Conservation (phyloP, 2,888 invertebrate genomes). For the Scrobipalpa costella region DNA sequence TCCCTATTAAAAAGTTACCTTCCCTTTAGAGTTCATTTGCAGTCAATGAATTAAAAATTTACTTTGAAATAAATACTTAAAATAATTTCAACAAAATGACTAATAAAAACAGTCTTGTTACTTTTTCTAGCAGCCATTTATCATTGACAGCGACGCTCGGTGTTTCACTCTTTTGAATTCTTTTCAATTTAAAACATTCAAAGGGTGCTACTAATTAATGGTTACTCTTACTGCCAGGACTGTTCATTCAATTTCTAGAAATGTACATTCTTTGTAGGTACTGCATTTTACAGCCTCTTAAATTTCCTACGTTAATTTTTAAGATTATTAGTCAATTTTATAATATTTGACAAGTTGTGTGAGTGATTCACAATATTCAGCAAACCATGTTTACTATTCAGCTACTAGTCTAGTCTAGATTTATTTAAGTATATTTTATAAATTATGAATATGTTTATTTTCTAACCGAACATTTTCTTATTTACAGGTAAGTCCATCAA, state of each 20-base stretch:
- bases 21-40: background rate
- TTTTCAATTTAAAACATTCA: constrained; percentile 42
- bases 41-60: background rate
- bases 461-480: constrained; percentile 33
- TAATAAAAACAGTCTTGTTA: background rate
- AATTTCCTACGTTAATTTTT: background rate
- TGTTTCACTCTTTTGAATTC: constrained; percentile 39
- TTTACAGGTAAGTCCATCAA: constrained; percentile 56
- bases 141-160: constrained; percentile 43
- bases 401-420: too few species aligned
- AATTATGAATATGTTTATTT: too few species aligned
- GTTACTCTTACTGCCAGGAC: constrained; percentile 3
- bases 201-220: constrained; percentile 36
- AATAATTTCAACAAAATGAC: background rate
- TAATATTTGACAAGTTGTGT: too few species aligned
- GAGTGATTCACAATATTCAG: too few species aligned
- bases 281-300: background rate
- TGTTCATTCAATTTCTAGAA: background rate
- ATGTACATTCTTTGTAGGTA: background rate
- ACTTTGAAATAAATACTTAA: background rate
- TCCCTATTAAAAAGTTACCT: background rate
- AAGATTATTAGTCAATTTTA: too few species aligned
- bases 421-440: too few species aligned
- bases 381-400: too few species aligned
- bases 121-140: constrained; percentile 38